Conservation (phyloP, 2,113 vertebrate species). For the Gavialis gangeticus region DNA sequence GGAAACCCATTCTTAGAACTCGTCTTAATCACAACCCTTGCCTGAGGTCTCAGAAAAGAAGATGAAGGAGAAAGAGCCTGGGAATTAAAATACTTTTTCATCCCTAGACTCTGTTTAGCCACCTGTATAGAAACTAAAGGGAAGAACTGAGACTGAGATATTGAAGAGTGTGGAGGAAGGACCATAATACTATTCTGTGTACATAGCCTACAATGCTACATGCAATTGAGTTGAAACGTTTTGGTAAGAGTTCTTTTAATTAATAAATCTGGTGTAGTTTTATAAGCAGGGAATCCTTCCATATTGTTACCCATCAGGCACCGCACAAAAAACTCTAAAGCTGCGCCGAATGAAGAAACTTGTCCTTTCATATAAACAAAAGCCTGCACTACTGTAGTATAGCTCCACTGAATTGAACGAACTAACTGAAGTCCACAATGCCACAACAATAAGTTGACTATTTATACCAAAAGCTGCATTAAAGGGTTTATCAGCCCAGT, state of each 20-base stretch:
- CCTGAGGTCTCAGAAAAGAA: not conserved
- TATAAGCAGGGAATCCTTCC: not conserved
- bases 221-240: not conserved
- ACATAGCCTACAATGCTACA: not conserved
- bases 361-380: not conserved
- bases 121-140: not conserved
- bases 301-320: not conserved
- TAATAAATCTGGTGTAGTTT: not conserved
- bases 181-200: not conserved
- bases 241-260: not conserved
- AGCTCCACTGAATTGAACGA: fast-evolving
- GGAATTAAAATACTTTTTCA: not conserved
- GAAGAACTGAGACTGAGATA: not conserved
- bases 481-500: not conserved
- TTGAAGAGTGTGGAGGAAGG: not conserved
- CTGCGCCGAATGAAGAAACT: not conserved
- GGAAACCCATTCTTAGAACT: not conserved
- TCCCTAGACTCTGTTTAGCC: not conserved
- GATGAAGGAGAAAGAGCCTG: not conserved
- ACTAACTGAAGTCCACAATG: not conserved
- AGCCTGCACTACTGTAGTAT: not conserved
- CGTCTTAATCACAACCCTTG: not conserved
- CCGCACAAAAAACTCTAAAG: not conserved
- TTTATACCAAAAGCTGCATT: not conserved
- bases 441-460: not conserved